Percentiles rank a stretch among this genome's conserved stretches.
Conservation (phyloP, 2,888 invertebrate species). For the Spialia ferax region DNA sequence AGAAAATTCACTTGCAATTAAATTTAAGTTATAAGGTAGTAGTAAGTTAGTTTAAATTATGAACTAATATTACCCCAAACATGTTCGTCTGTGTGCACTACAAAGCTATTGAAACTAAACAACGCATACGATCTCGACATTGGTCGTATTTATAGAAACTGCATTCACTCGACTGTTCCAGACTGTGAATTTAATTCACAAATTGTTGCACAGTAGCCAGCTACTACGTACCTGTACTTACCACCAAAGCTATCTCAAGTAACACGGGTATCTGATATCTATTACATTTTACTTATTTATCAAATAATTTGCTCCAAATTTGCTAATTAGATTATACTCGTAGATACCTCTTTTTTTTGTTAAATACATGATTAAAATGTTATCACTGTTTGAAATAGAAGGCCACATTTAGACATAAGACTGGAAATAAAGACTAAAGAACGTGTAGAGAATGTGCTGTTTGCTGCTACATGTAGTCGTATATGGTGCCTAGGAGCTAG, state of each 20-base stretch:
- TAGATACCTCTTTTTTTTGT: too few relatives aligned
- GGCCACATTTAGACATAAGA: too few relatives aligned
- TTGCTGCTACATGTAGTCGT: too few relatives aligned
- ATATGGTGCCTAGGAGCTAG: too few relatives aligned
- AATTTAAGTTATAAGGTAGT: neutral
- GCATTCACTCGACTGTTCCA: slow-evolving; percentile 75
- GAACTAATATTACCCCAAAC: slow-evolving; percentile 60
- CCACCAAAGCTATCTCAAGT: slow-evolving; percentile 34
- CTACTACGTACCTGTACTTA: slow-evolving; percentile 16
- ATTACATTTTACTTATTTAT: neutral
- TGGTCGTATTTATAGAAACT: slow-evolving; percentile 72
- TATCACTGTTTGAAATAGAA: too few relatives aligned
- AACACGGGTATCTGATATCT: slow-evolving; percentile 27
- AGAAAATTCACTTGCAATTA: neutral
- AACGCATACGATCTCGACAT: slow-evolving; percentile 53
- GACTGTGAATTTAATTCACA: slow-evolving; percentile 52
- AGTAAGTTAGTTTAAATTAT: neutral
- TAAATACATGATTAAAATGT: too few relatives aligned
- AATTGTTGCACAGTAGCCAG: slow-evolving; percentile 50
- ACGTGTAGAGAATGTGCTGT: too few relatives aligned
- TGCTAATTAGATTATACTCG: too few relatives aligned
- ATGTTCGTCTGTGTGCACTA: slow-evolving; percentile 59
- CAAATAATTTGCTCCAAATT: neutral
- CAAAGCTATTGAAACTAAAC: slow-evolving; percentile 65
- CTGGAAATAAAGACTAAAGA: too few relatives aligned